These are phyloP conservation scores for Hydrotaea cyrtoneurina DNA, from an alignment of 2,888 invertebrate species.

Conservation along the genomic window DNA sequence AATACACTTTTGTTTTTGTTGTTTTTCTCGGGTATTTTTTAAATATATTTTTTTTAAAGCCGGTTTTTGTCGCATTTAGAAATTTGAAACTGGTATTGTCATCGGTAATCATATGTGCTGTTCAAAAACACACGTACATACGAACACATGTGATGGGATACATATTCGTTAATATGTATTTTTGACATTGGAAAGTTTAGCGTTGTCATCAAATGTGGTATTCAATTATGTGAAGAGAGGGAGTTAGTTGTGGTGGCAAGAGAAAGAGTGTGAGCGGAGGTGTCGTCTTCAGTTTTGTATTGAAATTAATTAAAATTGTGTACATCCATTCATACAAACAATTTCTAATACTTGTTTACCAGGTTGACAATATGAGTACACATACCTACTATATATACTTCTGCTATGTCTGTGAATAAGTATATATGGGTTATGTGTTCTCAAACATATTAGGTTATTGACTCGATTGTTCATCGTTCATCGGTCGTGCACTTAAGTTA, in stretches of 20 bases:
- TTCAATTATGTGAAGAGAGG: conserved; percentile 9
- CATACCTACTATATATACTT: too few species aligned
- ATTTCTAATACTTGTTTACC: background rate
- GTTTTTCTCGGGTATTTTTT: conserved; percentile 36
- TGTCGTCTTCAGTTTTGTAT: background rate
- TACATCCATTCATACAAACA: background rate
- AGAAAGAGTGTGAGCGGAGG: background rate
- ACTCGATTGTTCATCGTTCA: conserved; percentile 5
- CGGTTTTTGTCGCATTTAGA: conserved; percentile 52
- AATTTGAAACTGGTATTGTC: conserved; percentile 56
- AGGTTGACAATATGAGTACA: background rate
- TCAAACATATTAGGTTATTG: background rate
- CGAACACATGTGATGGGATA: background rate
- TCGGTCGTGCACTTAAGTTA: background rate
- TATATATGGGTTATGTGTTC: background rate
- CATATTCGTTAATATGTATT: background rate
- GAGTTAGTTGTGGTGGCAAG: background rate
- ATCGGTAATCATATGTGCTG: background rate
- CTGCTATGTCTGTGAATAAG: too few species aligned
- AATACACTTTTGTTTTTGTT: conserved; percentile 34
- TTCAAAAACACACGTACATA: background rate
- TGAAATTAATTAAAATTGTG: background rate
- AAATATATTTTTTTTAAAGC: conserved; percentile 44
- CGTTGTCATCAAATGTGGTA: conserved; percentile 10
- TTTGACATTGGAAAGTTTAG: conserved; percentile 9